Evolutionary conservation across 2,888 invertebrate genomes (phyloP), one percentile per base, ranked within the genome.

Genomic region (Bombylius major): DNA sequence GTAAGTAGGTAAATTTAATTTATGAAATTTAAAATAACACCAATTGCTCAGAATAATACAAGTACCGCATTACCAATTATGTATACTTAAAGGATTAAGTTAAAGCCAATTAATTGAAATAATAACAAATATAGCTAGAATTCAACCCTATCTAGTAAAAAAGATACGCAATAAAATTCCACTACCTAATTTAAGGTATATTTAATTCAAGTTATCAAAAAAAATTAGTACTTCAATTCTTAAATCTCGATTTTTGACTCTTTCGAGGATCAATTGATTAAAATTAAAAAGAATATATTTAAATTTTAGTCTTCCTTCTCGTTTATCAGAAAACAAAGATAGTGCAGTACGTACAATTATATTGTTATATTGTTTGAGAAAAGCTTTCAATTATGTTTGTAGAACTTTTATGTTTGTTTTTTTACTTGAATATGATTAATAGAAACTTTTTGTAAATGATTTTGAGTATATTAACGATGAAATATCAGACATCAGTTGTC

Each of bases 81-180:
- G n/a, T 0, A 75, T 81, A 13, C 67, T 87, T 5, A 81, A 82
- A 67, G 86, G 84, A 1, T 72, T 87, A 14, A 84, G 84, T 58
- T 81, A 83, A 1, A 80, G 81, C 1, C 87, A 87, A 65, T 75
- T 87, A 6, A 79, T 87, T 34, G 78, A 78, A 36, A 76, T 87
- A 61, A 81, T 87, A 50, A 80, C 80, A 66, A 78, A 76, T 33
- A 73, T 85, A 47, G 77, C 82, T 1, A 71, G 78, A 58, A 80
- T 79, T 54, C 78, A 84, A 64, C 78, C 80, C 0, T 77, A 79
- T 51, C 67, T 85, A 4, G 83, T 83, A 64, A 69, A 79, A 49
- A 79, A 81, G 64, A 72, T 88, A 13, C 75, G 82, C n/a, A 73
- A 71, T 45, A 78, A 79, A 33, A 77, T 88, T 73, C 88, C 89